Percentiles rank a stretch among this genome's conserved stretches.
These are phyloP conservation scores for Unio pictorum DNA, from an alignment of 2,888 invertebrate species.

Conservation along the genomic window DNA sequence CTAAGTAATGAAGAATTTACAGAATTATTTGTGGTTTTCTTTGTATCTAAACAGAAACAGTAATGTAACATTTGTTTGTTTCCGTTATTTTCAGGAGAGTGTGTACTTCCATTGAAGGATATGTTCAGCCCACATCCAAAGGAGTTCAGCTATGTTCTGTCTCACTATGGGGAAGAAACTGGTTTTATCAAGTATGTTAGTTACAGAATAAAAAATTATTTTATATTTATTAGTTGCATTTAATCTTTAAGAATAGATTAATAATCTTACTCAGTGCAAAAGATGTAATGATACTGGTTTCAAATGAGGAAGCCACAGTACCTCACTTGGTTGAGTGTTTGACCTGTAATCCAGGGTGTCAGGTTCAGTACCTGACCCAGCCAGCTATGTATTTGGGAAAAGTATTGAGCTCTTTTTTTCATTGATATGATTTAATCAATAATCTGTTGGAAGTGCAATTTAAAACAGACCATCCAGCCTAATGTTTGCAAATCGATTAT, in stretches of 20 bases:
- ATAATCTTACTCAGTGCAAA: background rate
- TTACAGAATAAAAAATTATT: too few relatives aligned
- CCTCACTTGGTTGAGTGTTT: too few relatives aligned
- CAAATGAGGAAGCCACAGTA: too few relatives aligned
- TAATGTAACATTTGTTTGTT: background rate
- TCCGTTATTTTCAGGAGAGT: slow-evolving; percentile 57
- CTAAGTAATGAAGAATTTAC: too few relatives aligned
- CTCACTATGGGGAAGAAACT: slow-evolving; percentile 67
- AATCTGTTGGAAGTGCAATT: too few relatives aligned
- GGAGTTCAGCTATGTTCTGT: slow-evolving; percentile 58
- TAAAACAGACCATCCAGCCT: too few relatives aligned
- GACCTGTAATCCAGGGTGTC: too few relatives aligned
- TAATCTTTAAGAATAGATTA: background rate
- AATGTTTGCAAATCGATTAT: too few relatives aligned
- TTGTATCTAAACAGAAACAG: background rate
- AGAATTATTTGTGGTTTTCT: background rate
- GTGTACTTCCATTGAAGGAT: slow-evolving; percentile 64
- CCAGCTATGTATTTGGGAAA: too few relatives aligned
- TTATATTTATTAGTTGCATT: background rate
- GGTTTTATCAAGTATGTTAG: slow-evolving; percentile 59
- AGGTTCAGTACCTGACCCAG: too few relatives aligned
- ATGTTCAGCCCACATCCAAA: slow-evolving; percentile 63
- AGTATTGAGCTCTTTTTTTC: too few relatives aligned
- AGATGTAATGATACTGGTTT: background rate
- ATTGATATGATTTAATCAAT: too few relatives aligned